These are phyloP conservation scores for Apamea monoglypha DNA, from an alignment of 2,888 invertebrate species.

Conservation along the genomic window DNA sequence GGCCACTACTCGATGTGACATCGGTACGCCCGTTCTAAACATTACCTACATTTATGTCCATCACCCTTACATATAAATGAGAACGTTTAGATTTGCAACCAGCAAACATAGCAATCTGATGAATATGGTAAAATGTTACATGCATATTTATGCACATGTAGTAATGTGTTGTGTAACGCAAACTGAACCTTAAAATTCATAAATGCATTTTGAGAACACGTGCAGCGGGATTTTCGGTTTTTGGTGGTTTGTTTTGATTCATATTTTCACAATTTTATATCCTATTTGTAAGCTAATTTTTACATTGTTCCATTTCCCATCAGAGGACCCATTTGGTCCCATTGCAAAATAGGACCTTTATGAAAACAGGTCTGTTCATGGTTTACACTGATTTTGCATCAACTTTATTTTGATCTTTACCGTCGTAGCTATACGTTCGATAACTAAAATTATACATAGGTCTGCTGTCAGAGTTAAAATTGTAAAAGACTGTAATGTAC, in stretches of 20 bases:
- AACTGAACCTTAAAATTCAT: slow-evolving; percentile 23
- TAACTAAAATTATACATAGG: too few relatives aligned
- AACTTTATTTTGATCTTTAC: too few relatives aligned
- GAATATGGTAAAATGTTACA: slow-evolving; percentile 55
- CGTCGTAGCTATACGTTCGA: too few relatives aligned
- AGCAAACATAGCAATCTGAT: slow-evolving; percentile 26
- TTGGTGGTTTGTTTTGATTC: slow-evolving; percentile 2
- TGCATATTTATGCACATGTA: slow-evolving; percentile 40
- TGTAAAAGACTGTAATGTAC: background rate
- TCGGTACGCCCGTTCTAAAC: background rate
- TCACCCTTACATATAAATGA: slow-evolving; percentile 43
- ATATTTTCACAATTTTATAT: background rate
- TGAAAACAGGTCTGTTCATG: too few relatives aligned
- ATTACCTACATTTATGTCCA: background rate
- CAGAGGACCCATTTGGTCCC: too few relatives aligned
- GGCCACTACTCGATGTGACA: background rate
- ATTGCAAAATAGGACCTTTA: too few relatives aligned
- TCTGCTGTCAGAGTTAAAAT: too few relatives aligned
- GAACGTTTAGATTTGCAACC: slow-evolving; percentile 23
- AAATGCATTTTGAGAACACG: background rate
- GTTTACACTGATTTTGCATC: too few relatives aligned
- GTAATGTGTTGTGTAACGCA: slow-evolving; percentile 17
- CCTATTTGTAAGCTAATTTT: background rate
- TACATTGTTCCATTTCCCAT: background rate
- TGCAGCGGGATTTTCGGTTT: background rate